These are phyloP conservation scores for Pandemis corylana DNA, from an alignment of 2,888 invertebrate species.

Conservation along the genomic window DNA sequence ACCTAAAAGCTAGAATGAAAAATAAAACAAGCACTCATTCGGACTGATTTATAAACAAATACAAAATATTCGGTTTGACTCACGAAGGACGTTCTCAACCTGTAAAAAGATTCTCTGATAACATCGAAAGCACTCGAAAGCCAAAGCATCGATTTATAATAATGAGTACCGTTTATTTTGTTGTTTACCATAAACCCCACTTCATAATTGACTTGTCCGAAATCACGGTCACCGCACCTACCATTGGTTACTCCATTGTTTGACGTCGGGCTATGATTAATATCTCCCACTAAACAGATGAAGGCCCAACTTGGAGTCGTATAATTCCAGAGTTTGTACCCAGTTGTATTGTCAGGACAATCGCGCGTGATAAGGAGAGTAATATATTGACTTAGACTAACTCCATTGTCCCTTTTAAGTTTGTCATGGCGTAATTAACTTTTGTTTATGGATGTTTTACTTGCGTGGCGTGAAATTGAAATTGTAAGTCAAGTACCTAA, in stretches of 20 bases:
- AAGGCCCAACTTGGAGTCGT: slow-evolving; percentile 32
- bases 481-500: not conserved
- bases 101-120: too few relatives aligned
- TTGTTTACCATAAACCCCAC: not conserved
- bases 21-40: too few relatives aligned
- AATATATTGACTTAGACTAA: slow-evolving; percentile 30
- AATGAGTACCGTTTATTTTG: too few relatives aligned
- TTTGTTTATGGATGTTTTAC: slow-evolving; percentile 27
- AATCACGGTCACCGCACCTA: not conserved
- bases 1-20: too few relatives aligned
- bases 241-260: slow-evolving; percentile 36
- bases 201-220: slow-evolving; percentile 6
- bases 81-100: too few relatives aligned
- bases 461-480: slow-evolving; percentile 16
- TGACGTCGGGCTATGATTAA: slow-evolving; percentile 45
- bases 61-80: too few relatives aligned
- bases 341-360: slow-evolving; percentile 33
- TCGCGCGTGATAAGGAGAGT: slow-evolving; percentile 36
- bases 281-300: slow-evolving; percentile 44
- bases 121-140: too few relatives aligned
- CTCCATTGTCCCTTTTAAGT: slow-evolving; percentile 33
- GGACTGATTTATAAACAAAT: too few relatives aligned
- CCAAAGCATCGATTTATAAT: too few relatives aligned
- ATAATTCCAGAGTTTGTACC: slow-evolving; percentile 30
- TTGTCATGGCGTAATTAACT: slow-evolving; percentile 24